Percentiles rank a stretch among this genome's conserved stretches.
Evolutionary conservation across 2,888 invertebrate species (phyloP).

Genomic region (Chirona hameri): DNA sequence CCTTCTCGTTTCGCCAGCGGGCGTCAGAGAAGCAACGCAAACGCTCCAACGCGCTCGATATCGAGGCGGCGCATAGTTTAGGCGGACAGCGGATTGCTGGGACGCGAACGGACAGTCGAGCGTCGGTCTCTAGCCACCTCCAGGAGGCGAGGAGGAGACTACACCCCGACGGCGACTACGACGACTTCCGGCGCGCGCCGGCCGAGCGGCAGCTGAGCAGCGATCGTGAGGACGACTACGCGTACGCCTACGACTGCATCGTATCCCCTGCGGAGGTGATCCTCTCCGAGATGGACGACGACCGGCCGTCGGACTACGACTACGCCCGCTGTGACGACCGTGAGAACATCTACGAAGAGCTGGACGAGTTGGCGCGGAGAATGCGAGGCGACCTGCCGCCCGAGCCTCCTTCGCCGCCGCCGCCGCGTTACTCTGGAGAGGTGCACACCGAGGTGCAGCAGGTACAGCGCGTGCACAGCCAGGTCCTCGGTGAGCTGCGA

Average conservation of each 20-base stretch:
- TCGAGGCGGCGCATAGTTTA: neutral
- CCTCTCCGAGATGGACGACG: slow-evolving; percentile 13
- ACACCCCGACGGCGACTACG: neutral
- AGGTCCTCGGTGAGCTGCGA: slow-evolving; percentile 79
- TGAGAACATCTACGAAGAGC: slow-evolving; percentile 78
- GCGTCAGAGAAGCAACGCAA: neutral
- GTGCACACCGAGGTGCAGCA: slow-evolving; percentile 79
- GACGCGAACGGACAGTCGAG: neutral
- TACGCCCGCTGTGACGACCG: neutral
- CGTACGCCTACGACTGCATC: slow-evolving; percentile 68
- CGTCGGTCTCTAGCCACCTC: neutral
- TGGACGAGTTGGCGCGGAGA: slow-evolving; percentile 56
- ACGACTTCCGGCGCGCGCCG: slow-evolving; percentile 14
- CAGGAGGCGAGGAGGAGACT: neutral
- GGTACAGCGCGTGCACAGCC: slow-evolving; percentile 75
- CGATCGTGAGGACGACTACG: slow-evolving; percentile 58
- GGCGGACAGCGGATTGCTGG: neutral
- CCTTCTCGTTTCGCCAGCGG: neutral
- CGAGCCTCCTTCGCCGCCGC: slow-evolving; percentile 3
- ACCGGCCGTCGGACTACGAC: neutral
- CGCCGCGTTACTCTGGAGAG: slow-evolving; percentile 43
- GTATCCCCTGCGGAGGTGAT: slow-evolving; percentile 30
- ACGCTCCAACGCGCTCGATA: neutral
- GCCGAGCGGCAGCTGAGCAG: neutral
- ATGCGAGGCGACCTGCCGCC: neutral